These are phyloP conservation scores for Melanostoma mellinum DNA, from an alignment of 2,888 invertebrate genomes.

Conservation along the genomic window DNA sequence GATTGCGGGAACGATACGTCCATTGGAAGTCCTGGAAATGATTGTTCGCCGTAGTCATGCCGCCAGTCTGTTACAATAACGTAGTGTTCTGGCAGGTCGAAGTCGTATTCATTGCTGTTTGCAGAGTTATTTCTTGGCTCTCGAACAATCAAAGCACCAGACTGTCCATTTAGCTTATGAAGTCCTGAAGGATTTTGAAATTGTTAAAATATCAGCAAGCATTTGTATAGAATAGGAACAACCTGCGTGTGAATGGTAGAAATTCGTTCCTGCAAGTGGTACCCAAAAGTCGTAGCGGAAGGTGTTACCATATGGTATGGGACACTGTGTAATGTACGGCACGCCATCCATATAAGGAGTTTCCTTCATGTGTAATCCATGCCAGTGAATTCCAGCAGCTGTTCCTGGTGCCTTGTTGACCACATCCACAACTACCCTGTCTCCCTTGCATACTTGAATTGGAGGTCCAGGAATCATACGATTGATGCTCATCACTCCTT, in stretches of 20 bases:
- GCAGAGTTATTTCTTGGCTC: slow-evolving; percentile 85
- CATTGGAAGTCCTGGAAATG: slow-evolving; percentile 75
- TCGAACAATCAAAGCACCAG: slow-evolving; percentile 89
- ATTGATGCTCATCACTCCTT: slow-evolving; percentile 82
- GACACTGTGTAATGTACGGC: slow-evolving; percentile 91
- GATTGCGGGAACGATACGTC: slow-evolving; percentile 74
- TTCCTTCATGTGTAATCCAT: slow-evolving; percentile 89
- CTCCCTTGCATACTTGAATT: slow-evolving; percentile 89
- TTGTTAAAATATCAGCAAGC: too few species aligned
- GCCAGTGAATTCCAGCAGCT: slow-evolving; percentile 93
- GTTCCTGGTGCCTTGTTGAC: slow-evolving; percentile 89
- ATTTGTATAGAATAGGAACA: background rate
- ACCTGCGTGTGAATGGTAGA: slow-evolving; percentile 88
- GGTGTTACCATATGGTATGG: slow-evolving; percentile 87
- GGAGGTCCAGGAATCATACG: slow-evolving; percentile 82
- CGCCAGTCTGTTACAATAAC: slow-evolving; percentile 91
- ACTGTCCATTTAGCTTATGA: slow-evolving; percentile 91
- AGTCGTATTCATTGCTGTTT: slow-evolving; percentile 87
- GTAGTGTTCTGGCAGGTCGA: slow-evolving; percentile 87
- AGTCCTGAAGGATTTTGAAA: slow-evolving; percentile 82
- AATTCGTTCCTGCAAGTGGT: slow-evolving; percentile 89
- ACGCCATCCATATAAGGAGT: slow-evolving; percentile 94
- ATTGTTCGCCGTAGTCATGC: slow-evolving; percentile 83
- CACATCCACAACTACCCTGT: slow-evolving; percentile 90
- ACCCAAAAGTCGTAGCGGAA: slow-evolving; percentile 88